Conservation (phyloP, 2,113 vertebrate species). For the Gasterosteus nipponicus region DNA sequence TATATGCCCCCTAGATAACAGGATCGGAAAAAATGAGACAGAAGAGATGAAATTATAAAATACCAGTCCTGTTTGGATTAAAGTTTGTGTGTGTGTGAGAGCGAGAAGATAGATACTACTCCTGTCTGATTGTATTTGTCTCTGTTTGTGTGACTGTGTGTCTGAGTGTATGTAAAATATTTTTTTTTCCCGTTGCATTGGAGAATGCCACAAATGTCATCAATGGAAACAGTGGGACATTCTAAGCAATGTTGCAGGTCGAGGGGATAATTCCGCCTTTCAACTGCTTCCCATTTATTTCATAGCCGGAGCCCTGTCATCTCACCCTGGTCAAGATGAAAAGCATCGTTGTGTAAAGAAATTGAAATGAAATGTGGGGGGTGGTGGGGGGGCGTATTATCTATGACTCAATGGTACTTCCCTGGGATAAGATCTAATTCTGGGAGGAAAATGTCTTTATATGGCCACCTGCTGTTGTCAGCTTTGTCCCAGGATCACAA, state of each 20-base stretch:
- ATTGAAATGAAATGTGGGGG: slow-evolving; percentile 90
- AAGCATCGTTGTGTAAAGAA: slow-evolving; percentile 95
- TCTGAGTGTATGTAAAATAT: background rate
- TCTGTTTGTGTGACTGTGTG: slow-evolving; percentile 33
- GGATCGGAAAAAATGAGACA: slow-evolving; percentile 73
- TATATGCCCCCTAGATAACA: slow-evolving; percentile 84
- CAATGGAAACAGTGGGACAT: slow-evolving; percentile 51
- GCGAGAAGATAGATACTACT: slow-evolving; percentile 15
- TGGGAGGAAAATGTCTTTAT: slow-evolving; percentile 93
- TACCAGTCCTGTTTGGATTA: slow-evolving; percentile 85
- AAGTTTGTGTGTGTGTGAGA: slow-evolving; percentile 60
- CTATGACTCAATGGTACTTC: slow-evolving; percentile 94
- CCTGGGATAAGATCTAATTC: slow-evolving; percentile 96
- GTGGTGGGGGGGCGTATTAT: slow-evolving; percentile 83
- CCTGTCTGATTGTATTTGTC: slow-evolving; percentile 42
- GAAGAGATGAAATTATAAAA: slow-evolving; percentile 88
- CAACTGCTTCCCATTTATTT: slow-evolving; percentile 94
- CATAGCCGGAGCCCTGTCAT: slow-evolving; percentile 89
- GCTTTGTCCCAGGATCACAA: slow-evolving; percentile 96
- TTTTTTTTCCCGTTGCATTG: slow-evolving; percentile 10
- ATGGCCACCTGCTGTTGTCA: slow-evolving; percentile 89
- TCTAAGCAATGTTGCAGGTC: slow-evolving; percentile 87
- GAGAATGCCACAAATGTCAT: slow-evolving; percentile 51
- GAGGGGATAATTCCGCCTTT: slow-evolving; percentile 94
- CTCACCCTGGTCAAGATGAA: slow-evolving; percentile 91